phyloP scores from a whole-genome alignment of 2,888 invertebrate genomes.

The Eristalinus sepulchralis region DNA sequence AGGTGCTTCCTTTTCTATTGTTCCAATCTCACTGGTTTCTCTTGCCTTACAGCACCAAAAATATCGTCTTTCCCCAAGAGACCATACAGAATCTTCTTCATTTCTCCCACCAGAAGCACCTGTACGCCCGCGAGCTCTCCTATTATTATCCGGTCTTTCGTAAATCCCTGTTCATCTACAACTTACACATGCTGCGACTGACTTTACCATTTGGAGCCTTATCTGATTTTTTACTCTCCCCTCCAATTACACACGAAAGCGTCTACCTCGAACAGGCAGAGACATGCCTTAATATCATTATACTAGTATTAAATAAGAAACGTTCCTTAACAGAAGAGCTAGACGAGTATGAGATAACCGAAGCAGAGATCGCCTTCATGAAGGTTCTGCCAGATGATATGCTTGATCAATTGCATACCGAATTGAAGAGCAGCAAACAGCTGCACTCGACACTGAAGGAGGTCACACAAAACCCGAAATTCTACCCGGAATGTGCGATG shows the following conservation, averaged over 20 bases:
- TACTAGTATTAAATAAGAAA: conserved; percentile 73
- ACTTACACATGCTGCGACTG: conserved; percentile 75
- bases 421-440: conserved; percentile 65
- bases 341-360: conserved; percentile 73
- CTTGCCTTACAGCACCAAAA: conserved; percentile 65
- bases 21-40: background rate
- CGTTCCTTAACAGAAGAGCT: conserved; percentile 72
- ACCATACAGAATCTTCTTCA: conserved; percentile 73
- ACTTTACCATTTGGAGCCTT: conserved; percentile 71
- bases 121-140: conserved; percentile 71
- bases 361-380: conserved; percentile 73
- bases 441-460: conserved; percentile 65
- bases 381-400: conserved; percentile 57
- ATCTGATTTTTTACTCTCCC: conserved; percentile 72
- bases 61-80: conserved; percentile 68
- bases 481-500: conserved; percentile 73
- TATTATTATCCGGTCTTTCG: conserved; percentile 74
- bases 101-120: conserved; percentile 72
- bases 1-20: background rate
- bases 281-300: conserved; percentile 75
- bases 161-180: conserved; percentile 75
- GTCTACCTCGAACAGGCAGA: conserved; percentile 74
- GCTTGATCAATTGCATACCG: conserved; percentile 63
- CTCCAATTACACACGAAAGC: conserved; percentile 66
- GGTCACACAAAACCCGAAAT: conserved; percentile 63